Evolutionary conservation across 2,113 vertebrate genomes (phyloP).

Genomic region (Gambusia affinis): DNA sequence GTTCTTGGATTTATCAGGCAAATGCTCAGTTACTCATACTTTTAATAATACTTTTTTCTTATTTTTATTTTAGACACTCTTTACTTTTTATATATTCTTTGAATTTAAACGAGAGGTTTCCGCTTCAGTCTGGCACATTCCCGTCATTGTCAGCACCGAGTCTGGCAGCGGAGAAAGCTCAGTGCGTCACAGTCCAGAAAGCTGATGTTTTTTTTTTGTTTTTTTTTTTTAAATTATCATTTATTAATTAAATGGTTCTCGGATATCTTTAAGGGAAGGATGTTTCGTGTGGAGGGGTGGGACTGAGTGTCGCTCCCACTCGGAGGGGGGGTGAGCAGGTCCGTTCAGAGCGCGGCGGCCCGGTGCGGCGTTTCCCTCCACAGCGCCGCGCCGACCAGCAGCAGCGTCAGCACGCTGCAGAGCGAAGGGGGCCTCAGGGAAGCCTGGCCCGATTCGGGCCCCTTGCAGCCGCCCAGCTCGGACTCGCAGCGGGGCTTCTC

Average conservation of each 20-base stretch:
- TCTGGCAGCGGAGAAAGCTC: constrained; percentile 65
- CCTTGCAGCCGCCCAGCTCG: constrained; percentile 84
- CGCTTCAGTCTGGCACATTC: constrained; percentile 67
- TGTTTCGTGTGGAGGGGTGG: constrained; percentile 20
- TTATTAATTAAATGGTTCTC: constrained; percentile 51
- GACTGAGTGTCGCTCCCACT: constrained; percentile 41
- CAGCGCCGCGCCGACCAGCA: constrained; percentile 73
- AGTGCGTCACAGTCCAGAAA: constrained; percentile 63
- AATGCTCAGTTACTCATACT: constrained; percentile 66
- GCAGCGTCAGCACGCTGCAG: constrained; percentile 48
- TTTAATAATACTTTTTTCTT: constrained; percentile 50
- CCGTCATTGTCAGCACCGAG: constrained; percentile 63
- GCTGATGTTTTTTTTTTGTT: constrained; percentile 60
- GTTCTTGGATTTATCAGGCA: constrained; percentile 75
- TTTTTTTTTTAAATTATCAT: constrained; percentile 26
- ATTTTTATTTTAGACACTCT: constrained; percentile 59
- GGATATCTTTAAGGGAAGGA: background rate
- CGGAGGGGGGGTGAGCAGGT: constrained; percentile 13
- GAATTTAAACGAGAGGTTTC: constrained; percentile 71
- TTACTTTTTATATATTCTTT: constrained; percentile 70
- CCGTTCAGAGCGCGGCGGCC: constrained; percentile 63
- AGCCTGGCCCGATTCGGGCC: constrained; percentile 70
- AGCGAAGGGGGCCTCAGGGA: constrained; percentile 19
- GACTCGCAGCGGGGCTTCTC: constrained; percentile 87
- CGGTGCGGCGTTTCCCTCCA: constrained; percentile 66